These are phyloP conservation scores for Solenodon paradoxus DNA, from an alignment of 2,113 vertebrate genomes.

Conservation along the genomic window DNA sequence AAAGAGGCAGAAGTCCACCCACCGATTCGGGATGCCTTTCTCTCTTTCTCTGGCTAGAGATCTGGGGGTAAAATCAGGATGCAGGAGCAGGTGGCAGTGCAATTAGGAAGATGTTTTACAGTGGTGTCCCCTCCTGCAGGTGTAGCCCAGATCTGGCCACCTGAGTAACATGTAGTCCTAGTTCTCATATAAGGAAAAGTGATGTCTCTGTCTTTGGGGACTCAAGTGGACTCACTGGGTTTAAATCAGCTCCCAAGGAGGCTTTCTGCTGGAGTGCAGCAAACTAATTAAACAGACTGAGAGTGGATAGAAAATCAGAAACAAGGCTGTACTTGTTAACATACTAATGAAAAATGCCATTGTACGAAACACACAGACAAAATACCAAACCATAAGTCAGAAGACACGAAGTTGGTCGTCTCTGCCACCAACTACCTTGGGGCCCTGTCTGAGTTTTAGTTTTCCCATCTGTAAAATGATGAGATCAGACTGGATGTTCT, in stretches of 20 bases:
- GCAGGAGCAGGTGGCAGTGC: background rate
- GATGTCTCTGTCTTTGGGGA: background rate
- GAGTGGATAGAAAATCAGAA: background rate
- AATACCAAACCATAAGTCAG: background rate
- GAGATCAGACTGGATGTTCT: background rate
- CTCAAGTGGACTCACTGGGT: background rate
- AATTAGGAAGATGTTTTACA: background rate
- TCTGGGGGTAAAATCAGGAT: background rate
- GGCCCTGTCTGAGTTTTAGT: background rate
- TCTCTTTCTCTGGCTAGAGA: background rate
- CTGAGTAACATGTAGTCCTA: constrained; percentile 59
- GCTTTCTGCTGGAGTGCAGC: background rate
- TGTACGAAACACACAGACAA: background rate
- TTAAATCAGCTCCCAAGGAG: background rate
- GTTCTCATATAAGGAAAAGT: background rate
- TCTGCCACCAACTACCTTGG: background rate
- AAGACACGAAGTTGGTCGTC: background rate
- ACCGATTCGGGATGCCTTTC: background rate
- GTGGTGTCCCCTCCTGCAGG: background rate
- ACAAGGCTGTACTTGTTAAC: background rate
- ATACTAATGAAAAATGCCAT: background rate
- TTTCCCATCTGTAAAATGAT: too few relatives aligned
- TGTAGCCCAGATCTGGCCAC: background rate
- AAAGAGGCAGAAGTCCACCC: background rate
- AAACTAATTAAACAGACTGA: background rate